Evolutionary conservation across 2,113 vertebrate genomes (phyloP).

Genomic region (Lophura nycthemera): DNA sequence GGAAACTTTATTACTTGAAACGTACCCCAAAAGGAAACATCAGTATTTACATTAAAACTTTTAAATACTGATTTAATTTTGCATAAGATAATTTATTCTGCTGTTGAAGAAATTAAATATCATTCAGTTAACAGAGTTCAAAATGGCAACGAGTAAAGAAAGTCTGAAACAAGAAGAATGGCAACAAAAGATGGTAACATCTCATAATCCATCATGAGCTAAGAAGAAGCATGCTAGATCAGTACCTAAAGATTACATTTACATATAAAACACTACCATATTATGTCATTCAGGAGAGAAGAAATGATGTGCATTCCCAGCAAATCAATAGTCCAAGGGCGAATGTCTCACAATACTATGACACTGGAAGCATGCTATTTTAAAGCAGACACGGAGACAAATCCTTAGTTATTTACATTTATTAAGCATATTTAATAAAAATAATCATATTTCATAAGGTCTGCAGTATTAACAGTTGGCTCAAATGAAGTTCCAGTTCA

Average conservation of each 20-base stretch:
- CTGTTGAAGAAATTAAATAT: not conserved
- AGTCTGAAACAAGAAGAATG: not conserved
- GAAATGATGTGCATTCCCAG: not conserved
- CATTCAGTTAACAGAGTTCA: not conserved
- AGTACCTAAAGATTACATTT: not conserved
- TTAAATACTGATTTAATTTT: slow-evolving; percentile 11
- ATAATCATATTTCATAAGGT: not conserved
- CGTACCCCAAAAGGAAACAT: not conserved
- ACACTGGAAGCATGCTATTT: not conserved
- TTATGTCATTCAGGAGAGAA: not conserved
- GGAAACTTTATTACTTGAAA: not conserved
- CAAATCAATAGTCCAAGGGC: not conserved
- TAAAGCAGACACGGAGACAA: not conserved
- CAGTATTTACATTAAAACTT: not conserved
- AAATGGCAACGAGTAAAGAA: not conserved
- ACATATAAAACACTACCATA: not conserved
- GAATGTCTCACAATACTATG: not conserved
- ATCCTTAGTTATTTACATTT: not conserved
- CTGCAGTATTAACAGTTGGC: not conserved
- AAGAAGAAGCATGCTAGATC: not conserved
- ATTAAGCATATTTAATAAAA: rapidly evolving
- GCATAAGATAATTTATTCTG: not conserved
- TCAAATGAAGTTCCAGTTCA: not conserved
- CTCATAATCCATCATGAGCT: not conserved
- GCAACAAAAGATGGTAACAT: not conserved